phyloP scores from a whole-genome alignment of 2,113 vertebrate genomes.

The Hepsetus odoe region DNA sequence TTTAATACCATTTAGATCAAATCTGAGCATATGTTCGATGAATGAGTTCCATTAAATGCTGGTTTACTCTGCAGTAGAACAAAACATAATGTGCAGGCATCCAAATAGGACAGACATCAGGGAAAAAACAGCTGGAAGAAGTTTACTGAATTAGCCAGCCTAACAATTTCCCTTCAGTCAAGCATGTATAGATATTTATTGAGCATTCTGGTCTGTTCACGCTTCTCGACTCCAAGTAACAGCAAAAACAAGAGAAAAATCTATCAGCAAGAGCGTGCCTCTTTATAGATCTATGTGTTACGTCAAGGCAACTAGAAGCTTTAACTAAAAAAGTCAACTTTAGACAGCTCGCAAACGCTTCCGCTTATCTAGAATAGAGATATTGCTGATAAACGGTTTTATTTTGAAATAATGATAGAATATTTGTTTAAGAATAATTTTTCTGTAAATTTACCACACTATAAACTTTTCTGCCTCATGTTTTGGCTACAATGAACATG shows the following conservation, averaged over 20 bases:
- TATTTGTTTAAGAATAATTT: too few relatives aligned
- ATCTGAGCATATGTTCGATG: not conserved
- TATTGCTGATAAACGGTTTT: too few relatives aligned
- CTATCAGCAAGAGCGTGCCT: not conserved
- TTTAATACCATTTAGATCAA: too few relatives aligned
- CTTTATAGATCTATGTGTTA: not conserved
- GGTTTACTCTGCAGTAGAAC: not conserved
- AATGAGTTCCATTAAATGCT: not conserved
- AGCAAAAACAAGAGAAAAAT: not conserved
- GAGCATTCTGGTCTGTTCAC: not conserved
- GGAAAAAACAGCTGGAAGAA: not conserved
- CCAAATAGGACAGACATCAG: not conserved
- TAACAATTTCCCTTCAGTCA: not conserved
- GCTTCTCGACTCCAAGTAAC: not conserved
- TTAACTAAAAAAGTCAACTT: not conserved
- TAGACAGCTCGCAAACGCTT: not conserved
- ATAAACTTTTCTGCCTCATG: too few relatives aligned
- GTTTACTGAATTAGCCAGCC: not conserved
- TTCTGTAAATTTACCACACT: too few relatives aligned
- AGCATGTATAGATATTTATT: not conserved
- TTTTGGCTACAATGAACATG: too few relatives aligned
- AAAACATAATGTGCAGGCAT: not conserved
- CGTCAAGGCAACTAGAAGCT: not conserved
- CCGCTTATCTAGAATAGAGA: conserved; percentile 8
- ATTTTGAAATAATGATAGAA: too few relatives aligned